phyloP scores from a whole-genome alignment of 1,140 invertebrate genomes.

The Platorchestia sp. region DNA sequence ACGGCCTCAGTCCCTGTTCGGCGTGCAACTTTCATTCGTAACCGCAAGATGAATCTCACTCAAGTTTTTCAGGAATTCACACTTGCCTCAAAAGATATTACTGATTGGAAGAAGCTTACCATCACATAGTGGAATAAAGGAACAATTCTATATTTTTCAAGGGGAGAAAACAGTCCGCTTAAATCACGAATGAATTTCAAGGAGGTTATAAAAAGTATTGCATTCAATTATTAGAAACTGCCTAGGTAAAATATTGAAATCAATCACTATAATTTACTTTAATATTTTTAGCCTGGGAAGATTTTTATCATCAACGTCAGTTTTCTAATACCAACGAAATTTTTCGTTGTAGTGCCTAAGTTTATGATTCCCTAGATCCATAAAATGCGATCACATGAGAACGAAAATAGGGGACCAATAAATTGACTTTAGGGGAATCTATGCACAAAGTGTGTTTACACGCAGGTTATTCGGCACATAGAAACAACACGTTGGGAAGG shows the following conservation, averaged over 20 bases:
- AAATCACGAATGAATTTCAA: too few relatives aligned
- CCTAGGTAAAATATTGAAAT: neutral
- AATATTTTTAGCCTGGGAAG: too few relatives aligned
- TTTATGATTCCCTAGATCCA: too few relatives aligned
- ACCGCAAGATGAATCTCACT: neutral
- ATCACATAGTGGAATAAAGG: neutral
- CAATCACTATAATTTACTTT: neutral
- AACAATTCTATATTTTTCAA: neutral
- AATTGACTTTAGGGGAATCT: too few relatives aligned
- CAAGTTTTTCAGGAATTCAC: neutral
- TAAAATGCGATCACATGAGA: too few relatives aligned
- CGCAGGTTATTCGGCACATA: too few relatives aligned
- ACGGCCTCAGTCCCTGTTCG: neutral
- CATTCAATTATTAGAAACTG: neutral
- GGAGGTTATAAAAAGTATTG: neutral
- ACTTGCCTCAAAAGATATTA: neutral
- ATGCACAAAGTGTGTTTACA: too few relatives aligned
- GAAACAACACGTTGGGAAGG: too few relatives aligned
- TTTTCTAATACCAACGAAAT: too few relatives aligned
- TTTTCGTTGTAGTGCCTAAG: too few relatives aligned
- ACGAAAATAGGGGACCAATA: too few relatives aligned
- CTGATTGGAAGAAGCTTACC: neutral
- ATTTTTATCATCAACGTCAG: too few relatives aligned
- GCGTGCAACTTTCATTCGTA: neutral
- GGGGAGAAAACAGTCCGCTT: neutral